phyloP scores from a whole-genome alignment of 2,888 invertebrate genomes.

The Apeira syringaria region DNA sequence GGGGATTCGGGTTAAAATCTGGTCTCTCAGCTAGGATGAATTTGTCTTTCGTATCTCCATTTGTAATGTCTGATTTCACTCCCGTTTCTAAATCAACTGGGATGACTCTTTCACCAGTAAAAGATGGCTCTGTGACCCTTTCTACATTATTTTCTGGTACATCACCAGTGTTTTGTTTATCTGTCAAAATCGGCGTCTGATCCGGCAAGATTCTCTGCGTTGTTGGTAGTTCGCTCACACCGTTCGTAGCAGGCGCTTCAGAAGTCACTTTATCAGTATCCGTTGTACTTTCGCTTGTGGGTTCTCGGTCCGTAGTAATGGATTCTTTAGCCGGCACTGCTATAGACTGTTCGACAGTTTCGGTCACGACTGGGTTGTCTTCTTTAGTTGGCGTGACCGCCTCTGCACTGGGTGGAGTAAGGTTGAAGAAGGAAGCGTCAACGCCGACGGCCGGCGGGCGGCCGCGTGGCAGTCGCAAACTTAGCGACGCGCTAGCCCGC shows the following conservation, averaged over 20 bases:
- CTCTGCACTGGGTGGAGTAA: slow-evolving; percentile 77
- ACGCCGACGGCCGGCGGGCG: slow-evolving; percentile 70
- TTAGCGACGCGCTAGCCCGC: slow-evolving; percentile 71
- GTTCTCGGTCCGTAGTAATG: background rate
- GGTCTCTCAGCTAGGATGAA: slow-evolving; percentile 62
- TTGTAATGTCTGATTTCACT: slow-evolving; percentile 21
- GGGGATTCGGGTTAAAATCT: slow-evolving; percentile 73
- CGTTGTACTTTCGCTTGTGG: slow-evolving; percentile 4
- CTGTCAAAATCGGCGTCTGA: slow-evolving; percentile 23
- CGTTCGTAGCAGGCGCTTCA: background rate
- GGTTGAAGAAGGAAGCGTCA: slow-evolving; percentile 65
- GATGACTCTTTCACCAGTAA: slow-evolving; percentile 33
- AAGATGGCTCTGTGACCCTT: slow-evolving; percentile 17
- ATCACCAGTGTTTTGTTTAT: slow-evolving; percentile 12
- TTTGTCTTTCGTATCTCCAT: slow-evolving; percentile 34
- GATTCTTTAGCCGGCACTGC: slow-evolving; percentile 33
- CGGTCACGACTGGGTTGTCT: slow-evolving; percentile 38
- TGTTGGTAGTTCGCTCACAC: slow-evolving; percentile 1
- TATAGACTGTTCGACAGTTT: slow-evolving; percentile 42
- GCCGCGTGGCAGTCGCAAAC: slow-evolving; percentile 68
- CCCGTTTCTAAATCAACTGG: slow-evolving; percentile 29
- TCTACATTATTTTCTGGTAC: slow-evolving; percentile 4
- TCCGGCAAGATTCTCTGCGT: slow-evolving; percentile 14
- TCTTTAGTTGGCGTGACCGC: slow-evolving; percentile 63
- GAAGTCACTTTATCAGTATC: background rate